Evolutionary conservation across 1,140 invertebrate genomes (phyloP), one percentile per base, ranked within the genome.

Genomic region (Daktulosphaira vitifoliae): DNA sequence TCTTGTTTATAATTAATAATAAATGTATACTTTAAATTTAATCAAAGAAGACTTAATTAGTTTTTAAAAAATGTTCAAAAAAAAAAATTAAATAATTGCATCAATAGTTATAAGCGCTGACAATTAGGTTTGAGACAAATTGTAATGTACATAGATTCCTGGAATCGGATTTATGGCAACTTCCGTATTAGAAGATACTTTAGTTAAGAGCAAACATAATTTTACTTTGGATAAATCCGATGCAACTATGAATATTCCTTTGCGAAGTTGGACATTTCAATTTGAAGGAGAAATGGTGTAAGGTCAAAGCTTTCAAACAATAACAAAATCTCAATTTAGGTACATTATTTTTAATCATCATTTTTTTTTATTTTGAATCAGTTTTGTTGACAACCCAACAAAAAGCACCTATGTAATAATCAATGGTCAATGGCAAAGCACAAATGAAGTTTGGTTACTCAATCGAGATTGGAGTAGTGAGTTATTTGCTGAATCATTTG

Each of bases 241-340:
- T 33, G 7, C 46, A 9, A 22, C 9, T 3, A 9, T 46, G 18
- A 46, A 18, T 13, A 33, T 29, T 29, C 56, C 56, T 20, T 42
- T 62, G 3, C 42, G 42, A 18, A 6, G 13, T 0, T 62, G 56
- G 56, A 29, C 8, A 5, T 3, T 62, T 1, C 13, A 20, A 3
- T 62, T 62, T 6, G 42, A 62, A 13, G 56, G 56, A 13, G 18
- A 48, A 33, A 48, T 62, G 56, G 20, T 15, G 56, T 62, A 22
- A 62, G 56, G 5, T 5, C 29, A 11, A 33, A 33, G 29, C 5
- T 33, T 6, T 33, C 5, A 6, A 33, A 5, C 29, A 33, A 33
- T 11, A 33, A 33, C 11, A 11, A 11, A 5, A 6, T 11, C 29
- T 6, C 29, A 11, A 33, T 11, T 6, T 33, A 6, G 5, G 11